phyloP scores from a whole-genome alignment of 2,113 vertebrate genomes.

The Notothenia coriiceps region DNA sequence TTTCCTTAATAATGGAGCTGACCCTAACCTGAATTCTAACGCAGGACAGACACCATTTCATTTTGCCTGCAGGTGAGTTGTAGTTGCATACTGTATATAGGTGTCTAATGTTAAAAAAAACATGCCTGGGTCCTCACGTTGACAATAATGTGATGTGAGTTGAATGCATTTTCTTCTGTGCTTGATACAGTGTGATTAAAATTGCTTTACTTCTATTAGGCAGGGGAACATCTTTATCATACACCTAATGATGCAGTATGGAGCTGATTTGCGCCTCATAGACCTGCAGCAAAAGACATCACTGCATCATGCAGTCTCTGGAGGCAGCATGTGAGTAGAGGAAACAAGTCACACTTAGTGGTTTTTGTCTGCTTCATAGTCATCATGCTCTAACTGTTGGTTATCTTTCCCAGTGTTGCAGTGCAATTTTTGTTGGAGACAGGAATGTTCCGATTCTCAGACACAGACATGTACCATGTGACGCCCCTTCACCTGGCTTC shows the following conservation, averaged over 20 bases:
- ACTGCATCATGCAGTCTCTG: slow-evolving; percentile 84
- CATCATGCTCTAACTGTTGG: slow-evolving; percentile 8
- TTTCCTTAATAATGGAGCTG: slow-evolving; percentile 82
- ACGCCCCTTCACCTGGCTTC: slow-evolving; percentile 85
- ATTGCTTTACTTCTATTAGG: slow-evolving; percentile 59
- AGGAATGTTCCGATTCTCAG: slow-evolving; percentile 83
- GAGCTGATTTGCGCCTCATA: slow-evolving; percentile 77
- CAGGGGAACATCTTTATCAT: slow-evolving; percentile 85
- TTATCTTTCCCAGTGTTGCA: slow-evolving; percentile 74
- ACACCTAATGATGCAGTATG: slow-evolving; percentile 85
- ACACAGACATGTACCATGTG: slow-evolving; percentile 81
- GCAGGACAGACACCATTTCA: slow-evolving; percentile 87
- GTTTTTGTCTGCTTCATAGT: neutral
- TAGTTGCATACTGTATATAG: slow-evolving; percentile 1
- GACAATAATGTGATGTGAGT: neutral
- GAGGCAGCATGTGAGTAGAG: slow-evolving; percentile 84
- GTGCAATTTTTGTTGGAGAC: slow-evolving; percentile 86
- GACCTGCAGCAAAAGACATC: slow-evolving; percentile 83
- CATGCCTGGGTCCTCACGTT: neutral
- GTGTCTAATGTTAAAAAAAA: neutral
- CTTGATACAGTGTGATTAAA: neutral
- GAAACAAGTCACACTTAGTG: slow-evolving; percentile 1
- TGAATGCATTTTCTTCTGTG: neutral
- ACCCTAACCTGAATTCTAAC: slow-evolving; percentile 82
- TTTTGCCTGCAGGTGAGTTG: slow-evolving; percentile 85